Conservation (phyloP, 2,888 invertebrate species). For the Anticlea derivata region DNA sequence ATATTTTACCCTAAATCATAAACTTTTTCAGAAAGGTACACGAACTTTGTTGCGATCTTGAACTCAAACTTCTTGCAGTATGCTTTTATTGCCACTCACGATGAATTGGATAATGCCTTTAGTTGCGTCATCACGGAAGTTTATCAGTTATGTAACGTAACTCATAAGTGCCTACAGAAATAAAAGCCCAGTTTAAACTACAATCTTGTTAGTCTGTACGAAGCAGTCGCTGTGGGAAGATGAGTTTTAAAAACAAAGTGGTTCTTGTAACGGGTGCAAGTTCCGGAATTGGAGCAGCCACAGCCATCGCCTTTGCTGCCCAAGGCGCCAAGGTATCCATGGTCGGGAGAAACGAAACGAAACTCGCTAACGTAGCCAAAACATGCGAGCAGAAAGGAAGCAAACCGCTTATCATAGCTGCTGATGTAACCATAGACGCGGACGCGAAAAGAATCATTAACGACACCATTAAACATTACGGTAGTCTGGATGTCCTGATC, state of each 20-base stretch:
- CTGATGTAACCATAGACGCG: conserved; percentile 31
- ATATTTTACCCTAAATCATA: no score
- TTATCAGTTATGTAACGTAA: no score
- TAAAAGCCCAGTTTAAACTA: not conserved
- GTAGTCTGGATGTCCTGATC: conserved; percentile 30
- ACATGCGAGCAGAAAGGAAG: conserved; percentile 25
- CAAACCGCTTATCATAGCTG: conserved; percentile 28
- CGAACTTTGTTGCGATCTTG: no score
- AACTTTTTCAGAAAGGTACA: no score
- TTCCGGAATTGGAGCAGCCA: conserved; percentile 86
- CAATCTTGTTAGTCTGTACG: conserved; percentile 2
- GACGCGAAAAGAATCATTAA: conserved; percentile 28
- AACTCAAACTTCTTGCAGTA: no score
- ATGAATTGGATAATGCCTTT: no score
- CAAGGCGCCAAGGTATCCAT: conserved; percentile 82
- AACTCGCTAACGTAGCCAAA: conserved; percentile 81
- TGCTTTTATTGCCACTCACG: no score
- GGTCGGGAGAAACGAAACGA: conserved; percentile 85
- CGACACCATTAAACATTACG: conserved; percentile 30
- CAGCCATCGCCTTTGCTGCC: conserved; percentile 83
- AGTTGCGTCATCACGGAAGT: no score
- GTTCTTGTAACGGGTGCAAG: conserved; percentile 83
- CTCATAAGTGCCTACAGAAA: not conserved
- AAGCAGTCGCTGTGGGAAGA: conserved; percentile 1
- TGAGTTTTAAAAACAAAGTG: conserved; percentile 54